phyloP scores from a whole-genome alignment of 2,888 invertebrate species.

The Epirrhoe tristata region DNA sequence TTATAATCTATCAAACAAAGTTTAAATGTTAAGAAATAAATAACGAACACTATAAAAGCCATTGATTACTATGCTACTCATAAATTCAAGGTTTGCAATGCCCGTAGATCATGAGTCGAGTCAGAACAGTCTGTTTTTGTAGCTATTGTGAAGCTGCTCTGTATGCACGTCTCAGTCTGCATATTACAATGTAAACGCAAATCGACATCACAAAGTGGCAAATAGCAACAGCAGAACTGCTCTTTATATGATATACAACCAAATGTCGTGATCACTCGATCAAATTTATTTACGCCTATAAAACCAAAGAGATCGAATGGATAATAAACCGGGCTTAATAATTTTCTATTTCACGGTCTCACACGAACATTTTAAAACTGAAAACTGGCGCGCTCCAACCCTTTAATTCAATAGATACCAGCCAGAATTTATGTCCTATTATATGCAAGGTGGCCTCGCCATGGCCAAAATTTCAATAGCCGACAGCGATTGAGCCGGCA shows the following conservation, averaged over 20 bases:
- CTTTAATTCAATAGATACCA: conserved; percentile 60
- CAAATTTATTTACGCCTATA: conserved; percentile 55
- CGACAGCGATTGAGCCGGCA: conserved; percentile 77
- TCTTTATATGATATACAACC: conserved; percentile 53
- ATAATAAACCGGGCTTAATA: conserved; percentile 56
- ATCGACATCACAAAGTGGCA: conserved; percentile 54
- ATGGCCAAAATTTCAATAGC: conserved; percentile 82
- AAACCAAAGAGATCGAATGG: conserved; percentile 59
- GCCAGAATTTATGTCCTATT: conserved; percentile 73
- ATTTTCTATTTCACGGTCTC: conserved; percentile 60
- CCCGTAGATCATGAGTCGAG: conserved; percentile 50
- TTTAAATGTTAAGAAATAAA: background rate
- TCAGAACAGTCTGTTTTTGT: conserved; percentile 64
- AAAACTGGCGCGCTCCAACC: conserved; percentile 48
- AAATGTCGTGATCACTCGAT: conserved; percentile 57
- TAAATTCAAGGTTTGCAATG: conserved; percentile 46
- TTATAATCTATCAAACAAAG: conserved; percentile 13
- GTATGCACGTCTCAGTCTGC: conserved; percentile 62
- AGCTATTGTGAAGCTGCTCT: conserved; percentile 65
- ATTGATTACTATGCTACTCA: conserved; percentile 8
- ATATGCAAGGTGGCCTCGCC: conserved; percentile 72
- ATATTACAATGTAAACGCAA: conserved; percentile 66
- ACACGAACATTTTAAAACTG: conserved; percentile 46
- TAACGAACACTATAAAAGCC: background rate
- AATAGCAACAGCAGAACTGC: conserved; percentile 49